These are phyloP conservation scores for Ceratina calcarata DNA, from an alignment of 1,140 invertebrate genomes.

Conservation along the genomic window DNA sequence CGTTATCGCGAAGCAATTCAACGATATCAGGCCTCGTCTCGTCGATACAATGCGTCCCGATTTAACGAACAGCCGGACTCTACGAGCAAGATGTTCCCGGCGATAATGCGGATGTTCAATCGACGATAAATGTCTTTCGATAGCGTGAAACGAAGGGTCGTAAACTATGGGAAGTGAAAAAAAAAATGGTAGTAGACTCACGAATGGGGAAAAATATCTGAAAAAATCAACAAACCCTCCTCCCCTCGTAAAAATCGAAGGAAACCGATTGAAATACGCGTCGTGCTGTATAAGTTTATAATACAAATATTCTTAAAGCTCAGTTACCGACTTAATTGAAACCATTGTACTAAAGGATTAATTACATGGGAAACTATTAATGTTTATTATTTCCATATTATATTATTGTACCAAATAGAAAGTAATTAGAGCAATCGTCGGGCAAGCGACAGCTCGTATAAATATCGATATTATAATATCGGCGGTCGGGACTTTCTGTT, in stretches of 20 bases:
- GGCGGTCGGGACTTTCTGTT: not conserved
- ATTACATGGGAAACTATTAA: not conserved
- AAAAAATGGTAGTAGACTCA: not conserved
- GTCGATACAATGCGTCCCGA: constrained; percentile 58
- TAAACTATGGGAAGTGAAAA: constrained; percentile 18
- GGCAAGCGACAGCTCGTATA: not conserved
- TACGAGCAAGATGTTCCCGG: constrained; percentile 45
- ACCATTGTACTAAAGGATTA: no score
- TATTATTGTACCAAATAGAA: not conserved
- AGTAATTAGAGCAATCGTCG: not conserved
- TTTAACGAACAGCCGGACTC: constrained; percentile 60
- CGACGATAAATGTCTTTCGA: constrained; percentile 49
- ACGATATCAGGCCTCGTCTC: constrained; percentile 34
- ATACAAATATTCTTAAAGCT: no score
- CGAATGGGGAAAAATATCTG: not conserved
- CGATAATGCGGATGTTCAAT: constrained; percentile 66
- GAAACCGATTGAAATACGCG: no score
- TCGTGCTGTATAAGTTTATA: no score
- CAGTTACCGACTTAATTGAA: no score
- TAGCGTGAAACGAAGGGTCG: constrained; percentile 31
- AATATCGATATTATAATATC: not conserved
- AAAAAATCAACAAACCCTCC: constrained; percentile 38
- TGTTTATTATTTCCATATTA: not conserved
- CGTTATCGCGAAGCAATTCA: constrained; percentile 34
- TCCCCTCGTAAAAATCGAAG: not conserved